Evolutionary conservation across 1,140 invertebrate species (phyloP).

Genomic region (Drosophila sucinea): DNA sequence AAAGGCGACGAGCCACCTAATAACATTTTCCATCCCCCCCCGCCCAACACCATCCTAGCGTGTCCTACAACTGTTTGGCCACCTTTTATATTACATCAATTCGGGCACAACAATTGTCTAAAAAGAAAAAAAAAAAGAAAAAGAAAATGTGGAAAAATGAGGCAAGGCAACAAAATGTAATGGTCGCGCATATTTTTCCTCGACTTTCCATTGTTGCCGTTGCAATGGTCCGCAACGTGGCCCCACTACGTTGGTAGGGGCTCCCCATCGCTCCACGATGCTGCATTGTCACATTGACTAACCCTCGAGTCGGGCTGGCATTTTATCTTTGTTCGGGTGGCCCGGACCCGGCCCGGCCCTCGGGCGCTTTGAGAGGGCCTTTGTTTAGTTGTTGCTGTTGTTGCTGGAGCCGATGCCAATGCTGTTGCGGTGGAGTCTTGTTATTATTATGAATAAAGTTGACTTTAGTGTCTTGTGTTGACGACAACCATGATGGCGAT

Average conservation of each 20-base stretch:
- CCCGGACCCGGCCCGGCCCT: constrained; percentile 54
- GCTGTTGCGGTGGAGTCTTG: constrained; percentile 35
- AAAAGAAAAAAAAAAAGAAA: constrained; percentile 42
- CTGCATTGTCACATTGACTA: constrained; percentile 72
- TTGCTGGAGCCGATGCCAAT: constrained; percentile 16
- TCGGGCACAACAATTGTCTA: constrained; percentile 58
- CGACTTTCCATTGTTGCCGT: constrained; percentile 58
- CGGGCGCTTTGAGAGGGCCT: constrained; percentile 58
- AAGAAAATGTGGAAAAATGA: constrained; percentile 47
- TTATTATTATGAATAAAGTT: constrained; percentile 67
- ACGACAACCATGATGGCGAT: constrained; percentile 9
- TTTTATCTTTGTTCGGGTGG: constrained; percentile 41
- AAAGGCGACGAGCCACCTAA: constrained; percentile 72
- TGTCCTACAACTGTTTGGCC: constrained; percentile 68
- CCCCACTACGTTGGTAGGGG: constrained; percentile 10
- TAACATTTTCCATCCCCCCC: constrained; percentile 56
- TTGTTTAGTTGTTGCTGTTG: constrained; percentile 51
- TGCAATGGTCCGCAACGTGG: constrained; percentile 37
- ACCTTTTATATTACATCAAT: constrained; percentile 70
- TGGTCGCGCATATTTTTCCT: constrained; percentile 64
- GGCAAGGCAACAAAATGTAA: constrained; percentile 53
- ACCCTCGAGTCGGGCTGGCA: constrained; percentile 36
- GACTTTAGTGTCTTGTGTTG: constrained; percentile 64
- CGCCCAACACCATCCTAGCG: constrained; percentile 29
- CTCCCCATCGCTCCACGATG: constrained; percentile 31